Base-by-base conservation (phyloP, 2,888 invertebrate species). In the Pachydiplax longipennis region DNA sequence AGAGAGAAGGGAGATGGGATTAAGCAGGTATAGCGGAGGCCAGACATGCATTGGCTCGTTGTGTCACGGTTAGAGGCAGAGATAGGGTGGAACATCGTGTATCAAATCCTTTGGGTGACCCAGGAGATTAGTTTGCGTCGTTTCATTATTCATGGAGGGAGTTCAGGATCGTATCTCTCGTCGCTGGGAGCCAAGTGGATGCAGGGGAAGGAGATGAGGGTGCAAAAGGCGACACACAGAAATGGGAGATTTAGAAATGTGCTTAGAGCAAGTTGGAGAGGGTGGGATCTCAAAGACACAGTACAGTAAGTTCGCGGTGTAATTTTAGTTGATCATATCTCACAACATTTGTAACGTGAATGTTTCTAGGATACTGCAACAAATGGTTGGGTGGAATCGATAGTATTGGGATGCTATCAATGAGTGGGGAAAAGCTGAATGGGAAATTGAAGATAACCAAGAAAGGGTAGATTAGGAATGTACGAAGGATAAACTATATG, bases 41-140 rank as follows among this genome's bases (percentile, higher is more conserved):
- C 31, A 73, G 31, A 73, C 73, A 73, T 25, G 31, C 73, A 73
- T 73, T 31, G 73, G 73, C 73, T 73, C 73, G 73, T 73, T 31
- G 73, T 73, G 73, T 73, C 73, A 73, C 73, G 73, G 73, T 25
- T 31, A 73, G 25, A 73, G 73, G 31, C 25, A 22, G 73, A 73
- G 73, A 73, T 73, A 73, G 73, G 73, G 25, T 31, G 31, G 73
- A 31, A 73, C 73, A 73, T 73, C 73, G 73, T 73, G 73, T 73
- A 73, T 73, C 73, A 73, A 73, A 73, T 73, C 73, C 73, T 73
- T 73, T 73, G 73, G 73, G 73, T 73, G 73, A 73, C 73, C 73
- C 73, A 73, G 31, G 73, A 73, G 73, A 73, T 73, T 73, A 73
- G 73, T 73, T 73, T 73, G 73, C 25, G 31, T 73, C 73, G 73